Evolutionary conservation across 2,797 vertebrate species (phyloP), one percentile per base, ranked within the genome.

Genomic region (Rhinoraja longicauda): DNA sequence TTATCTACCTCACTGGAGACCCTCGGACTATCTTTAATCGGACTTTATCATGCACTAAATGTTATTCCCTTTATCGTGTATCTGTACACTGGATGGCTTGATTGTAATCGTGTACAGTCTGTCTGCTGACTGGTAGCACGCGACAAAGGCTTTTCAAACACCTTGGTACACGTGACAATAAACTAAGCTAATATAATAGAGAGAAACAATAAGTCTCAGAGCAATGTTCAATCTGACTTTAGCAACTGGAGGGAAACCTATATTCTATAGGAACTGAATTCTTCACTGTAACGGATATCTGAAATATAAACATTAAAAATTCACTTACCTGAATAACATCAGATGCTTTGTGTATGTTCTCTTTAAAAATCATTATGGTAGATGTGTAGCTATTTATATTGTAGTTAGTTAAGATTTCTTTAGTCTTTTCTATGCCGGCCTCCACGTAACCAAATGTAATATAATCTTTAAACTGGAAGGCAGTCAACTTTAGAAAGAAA

Each of bases 361-460:
- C 99, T 94, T 99, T 99, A 94, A 99, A 99, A 93, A 98, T 93
- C 95, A 99, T 95, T 96, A 99, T 96, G 94, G 98, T 98, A 0
- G 98, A 98, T 0, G 97, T 96, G 0, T 98, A 97, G 75, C 97
- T 97, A 0, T 99, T 99, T 93, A 99, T 96, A 93, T 98, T 98
- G 94, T 98, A 98, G 93, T 97, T 97, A 70, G 96, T 97, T 93
- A 97, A 98, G 93, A 99, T 94, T 91, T 97, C 95, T 0, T 96
- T 97, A 0, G 97, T 96, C 93, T 98, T 98, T 64, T 96, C 96
- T 1, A 98, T 95, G 0, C 98, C 97, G 0, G 98, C 97, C 19
- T 97, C 97, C 90, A 99, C 98, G 0, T 99, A 99, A 0, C 99
- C 99, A 78, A 99, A 99, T 73, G 97, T 97, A 93, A 99, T 94